Conservation (phyloP, 2,797 vertebrate species). For the Apodemus agrarius region DNA sequence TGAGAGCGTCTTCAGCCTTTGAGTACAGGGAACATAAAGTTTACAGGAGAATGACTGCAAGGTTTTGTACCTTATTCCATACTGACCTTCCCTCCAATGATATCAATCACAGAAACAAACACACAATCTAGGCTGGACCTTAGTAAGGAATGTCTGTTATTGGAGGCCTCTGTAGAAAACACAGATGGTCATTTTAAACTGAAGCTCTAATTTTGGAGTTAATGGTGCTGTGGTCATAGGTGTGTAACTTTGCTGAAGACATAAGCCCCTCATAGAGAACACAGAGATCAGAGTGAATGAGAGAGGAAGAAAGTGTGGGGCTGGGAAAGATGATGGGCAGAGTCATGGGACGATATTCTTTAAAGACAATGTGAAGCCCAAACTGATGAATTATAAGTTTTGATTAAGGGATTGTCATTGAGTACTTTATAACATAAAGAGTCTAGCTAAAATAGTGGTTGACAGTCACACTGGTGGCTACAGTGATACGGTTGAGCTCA, state of each 20-base stretch:
- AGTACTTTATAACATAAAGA: neutral
- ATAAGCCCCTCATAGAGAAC: neutral
- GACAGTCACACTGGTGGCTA: neutral
- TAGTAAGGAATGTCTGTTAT: neutral
- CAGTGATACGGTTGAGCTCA: neutral
- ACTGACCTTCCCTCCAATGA: neutral
- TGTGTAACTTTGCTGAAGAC: neutral
- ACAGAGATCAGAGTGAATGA: neutral
- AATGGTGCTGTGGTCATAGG: neutral
- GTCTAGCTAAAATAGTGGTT: neutral
- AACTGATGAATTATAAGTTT: neutral
- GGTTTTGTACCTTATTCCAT: neutral
- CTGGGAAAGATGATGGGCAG: neutral
- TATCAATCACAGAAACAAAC: neutral
- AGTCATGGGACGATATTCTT: neutral
- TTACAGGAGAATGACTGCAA: neutral
- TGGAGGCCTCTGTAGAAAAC: neutral
- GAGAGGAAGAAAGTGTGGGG: neutral
- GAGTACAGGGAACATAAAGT: slow-evolving; percentile 8
- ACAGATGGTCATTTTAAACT: neutral
- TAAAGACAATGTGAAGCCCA: neutral
- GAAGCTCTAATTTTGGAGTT: neutral
- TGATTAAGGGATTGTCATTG: neutral
- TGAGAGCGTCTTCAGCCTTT: slow-evolving; percentile 71
- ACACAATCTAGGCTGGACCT: neutral